Percentiles rank a stretch among this genome's conserved stretches.
Conservation (phyloP, 2,888 invertebrate species). For the Thereva nobilitata region DNA sequence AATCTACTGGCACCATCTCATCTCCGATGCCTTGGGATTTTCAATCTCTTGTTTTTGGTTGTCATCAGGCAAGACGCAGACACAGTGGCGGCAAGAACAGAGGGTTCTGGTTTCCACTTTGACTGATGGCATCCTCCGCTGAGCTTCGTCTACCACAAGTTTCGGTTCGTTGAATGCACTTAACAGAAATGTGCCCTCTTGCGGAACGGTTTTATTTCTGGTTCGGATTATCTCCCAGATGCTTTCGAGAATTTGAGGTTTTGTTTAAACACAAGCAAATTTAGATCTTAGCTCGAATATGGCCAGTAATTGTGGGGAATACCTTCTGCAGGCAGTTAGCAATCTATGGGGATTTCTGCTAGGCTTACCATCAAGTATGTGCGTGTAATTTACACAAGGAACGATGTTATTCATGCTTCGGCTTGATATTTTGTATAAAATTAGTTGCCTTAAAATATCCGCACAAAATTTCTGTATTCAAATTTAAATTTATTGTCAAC, state of each 20-base stretch:
- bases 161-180: conserved; percentile 27
- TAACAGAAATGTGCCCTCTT: conserved; percentile 17
- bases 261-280: not conserved
- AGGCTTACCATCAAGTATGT: too few species aligned
- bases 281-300: conserved; percentile 3
- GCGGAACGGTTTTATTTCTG: conserved; percentile 25
- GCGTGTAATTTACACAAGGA: too few species aligned
- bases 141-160: conserved; percentile 23
- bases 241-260: conserved; percentile 9
- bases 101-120: conserved; percentile 11
- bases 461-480: too few species aligned
- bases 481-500: too few species aligned
- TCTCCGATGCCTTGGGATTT: conserved; percentile 5
- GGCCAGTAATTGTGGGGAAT: not conserved
- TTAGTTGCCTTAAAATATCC: too few species aligned
- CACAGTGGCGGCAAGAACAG: conserved; percentile 1
- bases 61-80: not conserved
- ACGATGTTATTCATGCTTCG: too few species aligned
- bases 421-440: too few species aligned
- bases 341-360: too few species aligned
- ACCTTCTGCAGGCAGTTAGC: too few species aligned
- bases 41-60: conserved; percentile 3
- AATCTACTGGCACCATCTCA: conserved; percentile 9
- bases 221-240: conserved; percentile 14
- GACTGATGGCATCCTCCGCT: conserved; percentile 19